Conservation (phyloP, 2,797 vertebrate species). For the Hyperoplus lanceolatus region DNA sequence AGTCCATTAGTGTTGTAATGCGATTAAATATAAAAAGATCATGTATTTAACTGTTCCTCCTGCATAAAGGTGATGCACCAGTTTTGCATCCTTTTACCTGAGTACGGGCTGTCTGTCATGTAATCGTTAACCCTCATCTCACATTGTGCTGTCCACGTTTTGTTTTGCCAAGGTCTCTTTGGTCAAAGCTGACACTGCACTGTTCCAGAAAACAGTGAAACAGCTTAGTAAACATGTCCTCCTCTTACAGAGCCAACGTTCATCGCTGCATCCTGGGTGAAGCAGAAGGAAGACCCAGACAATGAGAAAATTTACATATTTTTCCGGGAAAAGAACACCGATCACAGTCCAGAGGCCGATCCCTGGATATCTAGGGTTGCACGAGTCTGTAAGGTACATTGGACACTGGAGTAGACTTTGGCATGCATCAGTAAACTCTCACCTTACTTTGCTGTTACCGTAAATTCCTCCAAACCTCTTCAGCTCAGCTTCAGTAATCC, state of each 20-base stretch:
- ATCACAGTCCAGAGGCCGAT: constrained; percentile 82
- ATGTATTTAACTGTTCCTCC: background rate
- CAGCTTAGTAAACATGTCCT: constrained; percentile 2
- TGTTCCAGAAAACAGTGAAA: background rate
- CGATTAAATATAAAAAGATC: background rate
- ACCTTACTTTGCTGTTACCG: background rate
- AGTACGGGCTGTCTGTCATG: background rate
- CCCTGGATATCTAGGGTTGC: constrained; percentile 86
- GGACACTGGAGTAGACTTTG: background rate
- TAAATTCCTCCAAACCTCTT: background rate
- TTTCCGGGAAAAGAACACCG: constrained; percentile 85
- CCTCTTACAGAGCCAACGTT: constrained; percentile 83
- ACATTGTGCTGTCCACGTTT: background rate
- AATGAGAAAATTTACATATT: constrained; percentile 88
- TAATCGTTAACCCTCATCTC: background rate
- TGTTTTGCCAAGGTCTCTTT: background rate
- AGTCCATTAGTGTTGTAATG: background rate
- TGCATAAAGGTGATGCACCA: background rate
- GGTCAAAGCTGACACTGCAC: rapidly evolving
- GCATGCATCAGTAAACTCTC: background rate
- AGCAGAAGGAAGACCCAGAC: constrained; percentile 65
- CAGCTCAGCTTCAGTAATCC: constrained; percentile 10
- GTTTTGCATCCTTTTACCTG: background rate
- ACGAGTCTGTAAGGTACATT: constrained; percentile 85
- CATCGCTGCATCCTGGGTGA: constrained; percentile 80